phyloP scores from a whole-genome alignment of 2,888 invertebrate genomes.

The Ophion costatus region DNA sequence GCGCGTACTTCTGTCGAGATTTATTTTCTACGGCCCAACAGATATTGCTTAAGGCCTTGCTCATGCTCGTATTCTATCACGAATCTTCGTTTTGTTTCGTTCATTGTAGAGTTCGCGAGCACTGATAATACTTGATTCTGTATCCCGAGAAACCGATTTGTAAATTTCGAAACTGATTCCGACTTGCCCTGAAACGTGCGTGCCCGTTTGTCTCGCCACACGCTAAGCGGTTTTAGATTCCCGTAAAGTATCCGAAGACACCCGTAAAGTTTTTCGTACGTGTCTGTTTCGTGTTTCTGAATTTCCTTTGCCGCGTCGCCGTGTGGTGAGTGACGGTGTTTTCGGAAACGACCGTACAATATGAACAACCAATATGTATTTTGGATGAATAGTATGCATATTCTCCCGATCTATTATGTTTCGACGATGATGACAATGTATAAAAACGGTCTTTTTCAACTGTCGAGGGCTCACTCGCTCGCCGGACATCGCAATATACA shows the following conservation, averaged over 20 bases:
- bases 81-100: neutral
- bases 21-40: constrained; percentile 18
- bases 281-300: constrained; percentile 1
- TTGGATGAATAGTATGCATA: no score
- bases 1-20: neutral
- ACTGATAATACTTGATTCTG: constrained; percentile 16
- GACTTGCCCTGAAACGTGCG: neutral
- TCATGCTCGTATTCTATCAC: neutral
- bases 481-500: no score
- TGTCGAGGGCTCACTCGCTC: no score
- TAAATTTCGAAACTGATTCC: constrained; percentile 20
- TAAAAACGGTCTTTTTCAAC: no score
- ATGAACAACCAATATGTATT: no score
- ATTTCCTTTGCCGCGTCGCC: neutral
- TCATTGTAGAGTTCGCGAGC: neutral
- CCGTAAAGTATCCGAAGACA: neutral
- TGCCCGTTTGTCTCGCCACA: neutral
- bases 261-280: neutral
- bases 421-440: no score
- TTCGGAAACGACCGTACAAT: no score
- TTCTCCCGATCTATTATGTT: no score
- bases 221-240: constrained; percentile 14
- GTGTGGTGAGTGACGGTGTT: no score
- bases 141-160: constrained; percentile 11
- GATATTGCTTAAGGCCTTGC: constrained; percentile 28